These are phyloP conservation scores for Chiridota heheva DNA, from an alignment of 35 echinoderm and acorn worm species.

Conservation along the genomic window DNA sequence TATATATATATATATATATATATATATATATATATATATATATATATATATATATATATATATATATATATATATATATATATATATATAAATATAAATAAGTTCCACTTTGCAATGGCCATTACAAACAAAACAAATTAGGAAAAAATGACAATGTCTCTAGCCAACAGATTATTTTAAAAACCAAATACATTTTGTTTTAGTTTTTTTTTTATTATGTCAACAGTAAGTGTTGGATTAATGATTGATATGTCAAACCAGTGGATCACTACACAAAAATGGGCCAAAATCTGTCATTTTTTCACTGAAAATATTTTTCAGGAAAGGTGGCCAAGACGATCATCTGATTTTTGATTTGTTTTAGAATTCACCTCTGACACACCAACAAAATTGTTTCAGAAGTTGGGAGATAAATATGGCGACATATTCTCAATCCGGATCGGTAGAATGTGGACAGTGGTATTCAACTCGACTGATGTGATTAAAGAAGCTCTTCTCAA, in stretches of 20 bases:
- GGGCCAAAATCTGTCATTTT: background rate
- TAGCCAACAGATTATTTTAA: no score
- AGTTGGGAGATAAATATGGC: constrained; percentile 30
- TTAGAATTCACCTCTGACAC: background rate
- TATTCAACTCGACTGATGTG: constrained; percentile 26
- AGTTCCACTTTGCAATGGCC: no score
- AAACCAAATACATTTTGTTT: no score
- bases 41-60: background rate
- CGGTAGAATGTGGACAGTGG: constrained; percentile 28
- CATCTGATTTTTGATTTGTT: background rate
- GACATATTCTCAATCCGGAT: constrained; percentile 41
- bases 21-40: background rate
- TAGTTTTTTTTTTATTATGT: no score
- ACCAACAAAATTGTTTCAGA: background rate
- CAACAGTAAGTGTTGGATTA: background rate
- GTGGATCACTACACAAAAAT: background rate
- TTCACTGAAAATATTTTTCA: background rate
- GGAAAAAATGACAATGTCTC: no score
- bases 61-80: background rate
- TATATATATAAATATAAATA: no score
- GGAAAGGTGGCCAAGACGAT: background rate
- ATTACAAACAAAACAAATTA: no score
- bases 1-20: background rate
- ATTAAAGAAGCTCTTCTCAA: constrained; percentile 55
- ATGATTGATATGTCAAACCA: background rate